Conservation (phyloP, 2,797 vertebrate species). For the Gadopsis bispinosus region DNA sequence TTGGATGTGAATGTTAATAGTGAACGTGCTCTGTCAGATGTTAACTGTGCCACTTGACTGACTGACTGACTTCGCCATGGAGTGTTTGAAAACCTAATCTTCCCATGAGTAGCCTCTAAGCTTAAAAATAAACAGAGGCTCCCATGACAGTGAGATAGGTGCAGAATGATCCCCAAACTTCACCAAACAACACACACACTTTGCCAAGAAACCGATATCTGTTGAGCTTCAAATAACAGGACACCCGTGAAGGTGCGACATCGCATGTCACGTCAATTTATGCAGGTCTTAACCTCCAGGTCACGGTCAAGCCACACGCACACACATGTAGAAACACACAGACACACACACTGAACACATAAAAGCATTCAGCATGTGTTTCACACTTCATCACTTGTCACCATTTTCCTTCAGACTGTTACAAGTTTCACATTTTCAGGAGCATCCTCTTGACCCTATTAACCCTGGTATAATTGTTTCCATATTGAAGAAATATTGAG, state of each 20-base stretch:
- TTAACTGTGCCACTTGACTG: not conserved
- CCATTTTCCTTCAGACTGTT: slow-evolving; percentile 23
- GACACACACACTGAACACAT: slow-evolving; percentile 28
- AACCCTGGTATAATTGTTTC: slow-evolving; percentile 19
- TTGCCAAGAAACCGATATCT: slow-evolving; percentile 31
- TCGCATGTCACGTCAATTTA: slow-evolving; percentile 52
- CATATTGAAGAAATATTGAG: not conserved
- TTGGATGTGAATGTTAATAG: not conserved
- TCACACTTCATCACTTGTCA: slow-evolving; percentile 47
- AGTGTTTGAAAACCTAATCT: slow-evolving; percentile 52
- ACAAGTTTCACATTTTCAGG: slow-evolving; percentile 20
- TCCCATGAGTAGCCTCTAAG: slow-evolving; percentile 28
- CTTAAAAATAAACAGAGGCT: slow-evolving; percentile 40
- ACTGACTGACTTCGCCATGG: not conserved
- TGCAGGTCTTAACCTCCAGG: slow-evolving; percentile 51
- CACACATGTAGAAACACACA: slow-evolving; percentile 35
- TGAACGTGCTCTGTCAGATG: not conserved
- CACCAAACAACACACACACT: slow-evolving; percentile 15
- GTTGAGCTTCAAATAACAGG: slow-evolving; percentile 39
- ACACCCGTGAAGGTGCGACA: slow-evolving; percentile 50
- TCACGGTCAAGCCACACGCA: slow-evolving; percentile 58
- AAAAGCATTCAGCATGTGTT: slow-evolving; percentile 42
- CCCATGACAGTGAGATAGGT: slow-evolving; percentile 9
- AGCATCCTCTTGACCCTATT: slow-evolving; percentile 41
- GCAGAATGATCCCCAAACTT: slow-evolving; percentile 33